Evolutionary conservation across 2,888 invertebrate species (phyloP).

Genomic region (Amphipyra berbera): DNA sequence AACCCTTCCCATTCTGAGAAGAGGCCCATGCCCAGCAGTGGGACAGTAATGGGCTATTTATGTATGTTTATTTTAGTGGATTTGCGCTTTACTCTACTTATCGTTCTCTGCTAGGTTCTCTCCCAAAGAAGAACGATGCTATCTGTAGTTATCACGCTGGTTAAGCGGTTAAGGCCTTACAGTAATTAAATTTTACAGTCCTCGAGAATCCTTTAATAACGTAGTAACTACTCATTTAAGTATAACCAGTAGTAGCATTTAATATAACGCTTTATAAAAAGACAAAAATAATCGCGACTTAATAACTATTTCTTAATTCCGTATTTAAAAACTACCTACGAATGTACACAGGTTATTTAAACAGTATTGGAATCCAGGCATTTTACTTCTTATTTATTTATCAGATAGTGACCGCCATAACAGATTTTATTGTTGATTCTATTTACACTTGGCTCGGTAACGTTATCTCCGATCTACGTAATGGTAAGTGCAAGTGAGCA

Average conservation of each 20-base stretch:
- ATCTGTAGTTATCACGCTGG: too few species aligned
- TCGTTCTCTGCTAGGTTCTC: too few species aligned
- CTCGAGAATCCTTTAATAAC: slow-evolving; percentile 16
- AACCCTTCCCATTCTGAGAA: too few species aligned
- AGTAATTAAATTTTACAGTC: slow-evolving; percentile 22
- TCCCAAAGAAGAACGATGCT: too few species aligned
- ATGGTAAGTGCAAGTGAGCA: slow-evolving; percentile 79
- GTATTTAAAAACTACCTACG: slow-evolving; percentile 20
- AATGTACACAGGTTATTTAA: slow-evolving; percentile 7
- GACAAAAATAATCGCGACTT: slow-evolving; percentile 1
- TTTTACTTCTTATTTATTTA: slow-evolving; percentile 43
- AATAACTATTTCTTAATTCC: slow-evolving; percentile 33
- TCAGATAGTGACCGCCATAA: slow-evolving; percentile 49
- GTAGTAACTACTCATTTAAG: slow-evolving; percentile 32
- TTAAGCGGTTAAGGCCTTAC: slow-evolving; percentile 11
- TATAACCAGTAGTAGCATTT: slow-evolving; percentile 26
- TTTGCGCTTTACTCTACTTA: too few species aligned
- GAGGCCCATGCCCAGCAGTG: too few species aligned
- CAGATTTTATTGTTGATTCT: slow-evolving; percentile 60
- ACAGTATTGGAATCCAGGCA: slow-evolving; percentile 18
- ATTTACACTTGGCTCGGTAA: slow-evolving; percentile 57
- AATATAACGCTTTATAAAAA: slow-evolving; percentile 21
- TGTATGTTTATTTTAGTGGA: too few species aligned
- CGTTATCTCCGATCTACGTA: slow-evolving; percentile 85
- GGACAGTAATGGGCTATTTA: too few species aligned